Conservation (phyloP, 1,140 invertebrate genomes). For the Drosophila parabipectinata region DNA sequence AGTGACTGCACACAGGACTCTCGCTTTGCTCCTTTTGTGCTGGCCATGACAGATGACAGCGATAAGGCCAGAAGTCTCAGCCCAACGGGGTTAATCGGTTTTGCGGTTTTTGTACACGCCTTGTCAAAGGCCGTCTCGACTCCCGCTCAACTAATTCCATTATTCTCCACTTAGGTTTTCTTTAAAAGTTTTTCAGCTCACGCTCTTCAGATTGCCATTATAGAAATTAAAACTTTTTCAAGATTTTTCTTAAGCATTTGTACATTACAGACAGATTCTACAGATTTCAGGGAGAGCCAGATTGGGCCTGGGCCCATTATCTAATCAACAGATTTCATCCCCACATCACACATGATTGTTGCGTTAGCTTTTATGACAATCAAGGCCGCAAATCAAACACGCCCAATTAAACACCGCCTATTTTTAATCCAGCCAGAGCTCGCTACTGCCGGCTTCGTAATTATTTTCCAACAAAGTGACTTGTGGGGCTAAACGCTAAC, state of each 20-base stretch:
- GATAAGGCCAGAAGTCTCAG: constrained; percentile 36
- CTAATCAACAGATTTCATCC: constrained; percentile 48
- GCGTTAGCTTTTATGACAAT: constrained; percentile 52
- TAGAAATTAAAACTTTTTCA: background rate
- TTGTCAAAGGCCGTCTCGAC: constrained; percentile 14
- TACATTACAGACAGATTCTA: too few relatives aligned
- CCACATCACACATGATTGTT: constrained; percentile 63
- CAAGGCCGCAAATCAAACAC: constrained; percentile 75
- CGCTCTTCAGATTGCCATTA: constrained; percentile 12
- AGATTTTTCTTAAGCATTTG: background rate
- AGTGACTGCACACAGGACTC: constrained; percentile 70
- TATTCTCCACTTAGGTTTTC: constrained; percentile 4
- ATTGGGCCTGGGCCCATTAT: constrained; percentile 35
- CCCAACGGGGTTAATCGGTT: constrained; percentile 30
- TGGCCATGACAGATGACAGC: constrained; percentile 51
- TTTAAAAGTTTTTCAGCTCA: constrained; percentile 6
- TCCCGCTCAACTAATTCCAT: constrained; percentile 26
- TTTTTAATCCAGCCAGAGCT: constrained; percentile 43
- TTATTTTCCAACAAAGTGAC: constrained; percentile 66
- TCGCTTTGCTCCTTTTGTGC: constrained; percentile 38
- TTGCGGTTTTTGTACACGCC: constrained; percentile 22
- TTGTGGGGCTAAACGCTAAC: constrained; percentile 19
- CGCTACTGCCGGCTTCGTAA: constrained; percentile 39
- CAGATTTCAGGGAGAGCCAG: background rate
- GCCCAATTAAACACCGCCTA: constrained; percentile 72